A percentile compares a stretch with the other conserved stretches of the same genome.
These are phyloP conservation scores for Acanthochromis polyacanthus DNA, from an alignment of 2,113 vertebrate species.

Conservation along the genomic window DNA sequence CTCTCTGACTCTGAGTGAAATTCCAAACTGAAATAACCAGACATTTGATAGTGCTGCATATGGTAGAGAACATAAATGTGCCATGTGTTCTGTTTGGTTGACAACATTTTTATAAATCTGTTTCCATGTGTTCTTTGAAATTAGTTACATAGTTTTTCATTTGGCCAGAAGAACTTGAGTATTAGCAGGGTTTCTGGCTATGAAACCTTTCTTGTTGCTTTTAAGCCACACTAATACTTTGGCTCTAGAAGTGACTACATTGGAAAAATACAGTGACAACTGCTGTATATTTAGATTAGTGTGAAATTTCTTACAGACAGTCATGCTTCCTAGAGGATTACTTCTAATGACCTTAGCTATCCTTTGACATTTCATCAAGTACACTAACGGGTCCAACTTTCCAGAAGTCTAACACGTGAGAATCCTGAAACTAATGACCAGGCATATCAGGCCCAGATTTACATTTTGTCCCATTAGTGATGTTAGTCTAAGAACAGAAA, in stretches of 20 bases:
- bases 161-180: background rate
- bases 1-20: slow-evolving; percentile 30
- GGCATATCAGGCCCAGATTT: background rate
- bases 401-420: background rate
- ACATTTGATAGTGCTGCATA: slow-evolving; percentile 10
- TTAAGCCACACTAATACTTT: slow-evolving; percentile 2
- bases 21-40: slow-evolving; percentile 50
- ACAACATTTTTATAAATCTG: slow-evolving; percentile 15
- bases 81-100: slow-evolving; percentile 24
- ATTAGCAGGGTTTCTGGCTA: slow-evolving; percentile 13
- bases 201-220: background rate
- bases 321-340: background rate
- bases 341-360: background rate
- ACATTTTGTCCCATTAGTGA: background rate
- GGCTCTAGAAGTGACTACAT: background rate
- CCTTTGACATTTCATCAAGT: background rate
- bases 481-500: background rate
- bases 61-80: slow-evolving; percentile 8
- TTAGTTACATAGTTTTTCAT: slow-evolving; percentile 4
- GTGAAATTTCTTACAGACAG: background rate
- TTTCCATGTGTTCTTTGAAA: slow-evolving; percentile 25
- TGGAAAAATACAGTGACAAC: background rate
- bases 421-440: background rate
- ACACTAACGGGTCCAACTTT: background rate
- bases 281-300: background rate